A percentile compares a stretch with the other conserved stretches of the same genome.
Evolutionary conservation across 2,797 vertebrate genomes (phyloP).

Genomic region (Gymnodraco acuticeps): DNA sequence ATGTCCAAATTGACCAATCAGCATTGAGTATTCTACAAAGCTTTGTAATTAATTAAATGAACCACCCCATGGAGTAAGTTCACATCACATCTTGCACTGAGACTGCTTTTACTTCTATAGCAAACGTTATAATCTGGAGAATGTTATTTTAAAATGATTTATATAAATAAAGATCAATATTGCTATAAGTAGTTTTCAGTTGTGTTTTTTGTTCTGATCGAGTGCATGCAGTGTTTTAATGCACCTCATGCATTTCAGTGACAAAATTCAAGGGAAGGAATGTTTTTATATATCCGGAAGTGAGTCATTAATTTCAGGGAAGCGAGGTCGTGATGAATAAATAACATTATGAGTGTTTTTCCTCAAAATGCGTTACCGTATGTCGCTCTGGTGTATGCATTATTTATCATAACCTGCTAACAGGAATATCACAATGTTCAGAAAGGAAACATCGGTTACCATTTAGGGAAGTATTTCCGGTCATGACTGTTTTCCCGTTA

Average conservation of each 20-base stretch:
- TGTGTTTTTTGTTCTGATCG: not conserved
- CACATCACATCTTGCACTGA: not conserved
- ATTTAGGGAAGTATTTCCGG: not conserved
- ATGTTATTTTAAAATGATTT: too few relatives aligned
- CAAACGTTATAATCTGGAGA: too few relatives aligned
- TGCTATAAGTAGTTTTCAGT: not conserved
- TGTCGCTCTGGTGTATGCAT: conserved; percentile 33
- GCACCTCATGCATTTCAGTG: conserved; percentile 14
- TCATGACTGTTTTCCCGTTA: not conserved
- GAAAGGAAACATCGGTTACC: conserved; percentile 23
- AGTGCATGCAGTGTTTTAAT: not conserved
- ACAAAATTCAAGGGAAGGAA: conserved; percentile 18
- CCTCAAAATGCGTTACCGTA: conserved; percentile 31
- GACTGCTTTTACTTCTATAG: not conserved
- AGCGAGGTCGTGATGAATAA: conserved; percentile 42
- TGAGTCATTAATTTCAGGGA: conserved; percentile 38
- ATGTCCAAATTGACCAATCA: too few relatives aligned
- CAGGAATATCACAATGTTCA: conserved; percentile 28
- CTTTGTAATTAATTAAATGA: not conserved
- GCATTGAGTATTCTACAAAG: too few relatives aligned
- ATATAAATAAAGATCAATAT: too few relatives aligned
- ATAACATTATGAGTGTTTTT: conserved; percentile 36
- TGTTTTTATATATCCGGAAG: conserved; percentile 19
- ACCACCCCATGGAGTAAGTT: not conserved
- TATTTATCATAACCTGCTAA: conserved; percentile 38